Evolutionary conservation across 2,888 invertebrate genomes (phyloP).

Genomic region (Nemotelus nigrinus): DNA sequence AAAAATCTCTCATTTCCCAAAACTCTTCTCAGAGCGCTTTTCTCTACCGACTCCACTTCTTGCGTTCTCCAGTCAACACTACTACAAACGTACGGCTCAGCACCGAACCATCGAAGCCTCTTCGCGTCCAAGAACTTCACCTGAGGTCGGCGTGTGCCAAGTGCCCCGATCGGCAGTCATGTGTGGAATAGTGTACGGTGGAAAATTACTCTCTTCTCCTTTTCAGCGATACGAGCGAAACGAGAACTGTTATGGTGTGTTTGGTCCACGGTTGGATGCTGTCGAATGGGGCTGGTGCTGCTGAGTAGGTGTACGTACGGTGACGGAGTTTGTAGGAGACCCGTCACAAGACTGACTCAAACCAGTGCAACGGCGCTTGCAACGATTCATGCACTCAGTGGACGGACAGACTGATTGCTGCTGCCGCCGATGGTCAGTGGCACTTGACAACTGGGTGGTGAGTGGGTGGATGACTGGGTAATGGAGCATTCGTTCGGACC

Average conservation of each 20-base stretch:
- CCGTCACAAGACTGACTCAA: not conserved
- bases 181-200: not conserved
- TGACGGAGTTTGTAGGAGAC: not conserved
- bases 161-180: not conserved
- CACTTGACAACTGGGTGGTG: slow-evolving; percentile 34
- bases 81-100: not conserved
- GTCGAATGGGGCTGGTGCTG: not conserved
- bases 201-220: slow-evolving; percentile 13
- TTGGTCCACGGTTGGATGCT: slow-evolving; percentile 20
- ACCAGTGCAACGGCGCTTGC: not conserved
- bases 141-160: not conserved
- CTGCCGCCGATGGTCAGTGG: slow-evolving; percentile 32
- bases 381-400: slow-evolving; percentile 1
- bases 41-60: not conserved
- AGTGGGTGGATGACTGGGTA: slow-evolving; percentile 8
- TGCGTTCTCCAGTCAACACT: slow-evolving; percentile 12
- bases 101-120: not conserved
- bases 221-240: not conserved
- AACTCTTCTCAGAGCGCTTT: slow-evolving; percentile 1
- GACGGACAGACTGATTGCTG: slow-evolving; percentile 11
- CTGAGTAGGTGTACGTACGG: slow-evolving; percentile 3
- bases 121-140: not conserved
- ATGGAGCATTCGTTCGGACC: not conserved
- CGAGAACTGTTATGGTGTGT: not conserved
- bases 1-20: slow-evolving; percentile 10